Conservation (phyloP, 2,888 invertebrate genomes). For the Dascillus cervinus region DNA sequence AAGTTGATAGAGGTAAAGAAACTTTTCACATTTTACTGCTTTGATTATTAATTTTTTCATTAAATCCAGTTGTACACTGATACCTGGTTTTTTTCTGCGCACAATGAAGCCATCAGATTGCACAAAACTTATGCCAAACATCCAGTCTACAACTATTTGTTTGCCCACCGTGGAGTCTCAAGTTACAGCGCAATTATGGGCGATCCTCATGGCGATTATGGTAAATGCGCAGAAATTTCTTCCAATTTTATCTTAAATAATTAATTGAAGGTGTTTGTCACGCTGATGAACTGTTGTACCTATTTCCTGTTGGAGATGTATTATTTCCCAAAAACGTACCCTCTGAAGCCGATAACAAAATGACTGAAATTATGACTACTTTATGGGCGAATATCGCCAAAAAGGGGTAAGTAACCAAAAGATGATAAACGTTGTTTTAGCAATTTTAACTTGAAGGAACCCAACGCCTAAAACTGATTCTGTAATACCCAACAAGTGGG, state of each 20-base stretch:
- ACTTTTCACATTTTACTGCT: neutral
- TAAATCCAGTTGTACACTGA: no score
- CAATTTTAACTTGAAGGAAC: constrained; percentile 10
- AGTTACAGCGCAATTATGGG: no score
- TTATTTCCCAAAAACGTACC: constrained; percentile 52
- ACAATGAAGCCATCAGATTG: no score
- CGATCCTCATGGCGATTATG: no score
- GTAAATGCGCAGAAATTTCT: no score
- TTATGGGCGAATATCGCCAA: constrained; percentile 73
- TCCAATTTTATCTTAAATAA: no score
- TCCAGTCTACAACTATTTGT: constrained; percentile 8
- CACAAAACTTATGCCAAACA: no score
- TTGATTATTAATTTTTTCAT: no score
- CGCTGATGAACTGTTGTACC: constrained; percentile 74
- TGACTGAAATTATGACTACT: constrained; percentile 54
- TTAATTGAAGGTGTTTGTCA: constrained; percentile 62
- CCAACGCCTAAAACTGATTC: constrained; percentile 9
- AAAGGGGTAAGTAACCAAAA: constrained; percentile 47
- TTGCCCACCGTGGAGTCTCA: no score
- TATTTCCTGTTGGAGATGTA: constrained; percentile 60
- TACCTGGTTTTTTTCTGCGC: no score
- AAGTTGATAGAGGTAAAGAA: constrained; percentile 40
- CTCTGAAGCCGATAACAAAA: constrained; percentile 49
- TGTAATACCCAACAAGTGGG: constrained; percentile 10
- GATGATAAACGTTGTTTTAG: no score